These are phyloP conservation scores for Heliangelus exortis DNA, from an alignment of 2,797 vertebrate genomes.

Conservation along the genomic window DNA sequence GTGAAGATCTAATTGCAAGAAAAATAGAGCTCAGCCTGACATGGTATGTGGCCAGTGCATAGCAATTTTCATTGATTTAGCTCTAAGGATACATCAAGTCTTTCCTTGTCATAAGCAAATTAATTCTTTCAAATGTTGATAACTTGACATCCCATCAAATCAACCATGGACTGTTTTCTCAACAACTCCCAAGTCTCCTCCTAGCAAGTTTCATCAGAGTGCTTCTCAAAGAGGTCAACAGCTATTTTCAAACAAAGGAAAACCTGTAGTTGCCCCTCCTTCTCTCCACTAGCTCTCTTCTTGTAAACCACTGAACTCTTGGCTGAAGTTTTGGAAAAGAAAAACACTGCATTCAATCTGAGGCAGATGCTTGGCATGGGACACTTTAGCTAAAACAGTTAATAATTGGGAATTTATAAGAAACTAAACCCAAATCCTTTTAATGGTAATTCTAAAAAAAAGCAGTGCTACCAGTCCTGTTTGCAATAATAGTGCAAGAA, in stretches of 20 bases:
- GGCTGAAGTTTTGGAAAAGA: conserved; percentile 5
- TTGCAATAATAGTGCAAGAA: neutral
- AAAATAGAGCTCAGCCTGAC: neutral
- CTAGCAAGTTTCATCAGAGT: neutral
- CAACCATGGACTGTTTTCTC: neutral
- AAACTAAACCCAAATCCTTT: neutral
- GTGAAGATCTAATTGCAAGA: neutral
- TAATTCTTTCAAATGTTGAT: neutral
- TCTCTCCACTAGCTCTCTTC: neutral
- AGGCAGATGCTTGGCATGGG: conserved; percentile 18
- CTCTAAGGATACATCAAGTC: neutral
- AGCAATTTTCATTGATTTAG: neutral
- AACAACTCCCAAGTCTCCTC: neutral
- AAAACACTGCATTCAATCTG: neutral
- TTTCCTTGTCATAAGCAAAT: neutral
- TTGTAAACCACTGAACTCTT: conserved; percentile 30
- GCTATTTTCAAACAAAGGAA: conserved; percentile 11
- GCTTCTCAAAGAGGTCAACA: neutral
- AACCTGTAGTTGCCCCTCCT: neutral
- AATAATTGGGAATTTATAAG: neutral
- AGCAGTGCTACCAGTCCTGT: neutral
- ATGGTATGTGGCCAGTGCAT: neutral
- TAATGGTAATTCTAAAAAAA: neutral
- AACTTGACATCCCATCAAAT: neutral
- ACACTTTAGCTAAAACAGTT: conserved; percentile 20